Percentiles rank a stretch among this genome's conserved stretches.
These are phyloP conservation scores for Tinea pellionella DNA, from an alignment of 2,888 invertebrate species.

Conservation along the genomic window DNA sequence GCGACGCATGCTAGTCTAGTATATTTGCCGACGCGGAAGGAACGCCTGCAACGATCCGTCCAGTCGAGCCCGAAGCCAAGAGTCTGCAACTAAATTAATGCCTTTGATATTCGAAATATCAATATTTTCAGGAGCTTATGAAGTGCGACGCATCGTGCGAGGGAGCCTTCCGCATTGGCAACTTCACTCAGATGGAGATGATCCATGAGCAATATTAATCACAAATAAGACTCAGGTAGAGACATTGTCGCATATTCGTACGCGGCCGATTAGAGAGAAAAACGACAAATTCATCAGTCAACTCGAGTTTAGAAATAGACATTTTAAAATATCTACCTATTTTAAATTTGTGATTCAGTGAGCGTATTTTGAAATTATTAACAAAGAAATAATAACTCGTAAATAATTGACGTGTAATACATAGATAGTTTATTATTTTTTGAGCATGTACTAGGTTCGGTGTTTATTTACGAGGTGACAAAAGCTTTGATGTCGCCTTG, in stretches of 20 bases:
- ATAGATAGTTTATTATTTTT: conserved; percentile 21
- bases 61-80: conserved; percentile 46
- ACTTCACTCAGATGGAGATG: conserved; percentile 20
- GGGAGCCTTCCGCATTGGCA: conserved; percentile 58
- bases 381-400: neutral
- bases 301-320: neutral
- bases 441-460: conserved; percentile 23
- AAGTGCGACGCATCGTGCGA: conserved; percentile 42
- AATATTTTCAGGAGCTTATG: conserved; percentile 62
- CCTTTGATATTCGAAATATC: conserved; percentile 65
- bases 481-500: conserved; percentile 50
- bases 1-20: conserved; percentile 43
- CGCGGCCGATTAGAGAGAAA: neutral
- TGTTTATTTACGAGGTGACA: conserved; percentile 49
- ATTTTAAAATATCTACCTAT: neutral
- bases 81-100: conserved; percentile 57
- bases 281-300: neutral
- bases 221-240: neutral
- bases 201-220: conserved; percentile 7
- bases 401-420: neutral
- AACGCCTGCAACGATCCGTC: conserved; percentile 58
- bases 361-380: neutral
- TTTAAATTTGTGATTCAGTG: neutral
- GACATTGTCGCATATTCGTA: neutral
- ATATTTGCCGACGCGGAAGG: conserved; percentile 68